Percentiles rank a stretch among this genome's conserved stretches.
Conservation (phyloP, 1,140 invertebrate species). For the Centruroides vittatus region DNA sequence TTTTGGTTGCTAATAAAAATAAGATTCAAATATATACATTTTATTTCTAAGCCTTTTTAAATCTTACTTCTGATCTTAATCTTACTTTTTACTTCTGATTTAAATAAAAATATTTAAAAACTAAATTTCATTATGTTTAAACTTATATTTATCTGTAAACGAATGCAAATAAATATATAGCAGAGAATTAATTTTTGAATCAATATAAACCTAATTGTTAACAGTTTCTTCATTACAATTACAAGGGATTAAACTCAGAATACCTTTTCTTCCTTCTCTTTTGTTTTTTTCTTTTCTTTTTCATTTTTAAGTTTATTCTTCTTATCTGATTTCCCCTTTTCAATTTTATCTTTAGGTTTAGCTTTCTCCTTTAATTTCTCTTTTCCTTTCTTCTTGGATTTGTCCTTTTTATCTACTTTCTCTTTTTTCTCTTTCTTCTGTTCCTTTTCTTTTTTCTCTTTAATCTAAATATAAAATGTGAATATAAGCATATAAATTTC, state of each 20-base stretch:
- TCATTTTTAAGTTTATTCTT: not conserved
- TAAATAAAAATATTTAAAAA: too few relatives aligned
- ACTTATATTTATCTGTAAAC: too few relatives aligned
- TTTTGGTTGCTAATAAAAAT: slow-evolving; percentile 5
- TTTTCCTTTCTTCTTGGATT: slow-evolving; percentile 5
- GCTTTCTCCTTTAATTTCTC: slow-evolving; percentile 3
- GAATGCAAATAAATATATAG: too few relatives aligned
- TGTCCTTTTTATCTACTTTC: slow-evolving; percentile 10
- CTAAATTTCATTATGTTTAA: too few relatives aligned
- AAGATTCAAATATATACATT: not conserved
- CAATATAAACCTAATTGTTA: too few relatives aligned
- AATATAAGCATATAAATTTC: too few relatives aligned
- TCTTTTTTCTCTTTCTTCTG: slow-evolving; percentile 9
- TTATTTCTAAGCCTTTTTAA: too few relatives aligned
- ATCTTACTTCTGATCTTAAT: too few relatives aligned
- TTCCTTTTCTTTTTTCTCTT: slow-evolving; percentile 8
- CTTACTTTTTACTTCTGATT: too few relatives aligned
- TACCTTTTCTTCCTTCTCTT: slow-evolving; percentile 11
- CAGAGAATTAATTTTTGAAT: too few relatives aligned
- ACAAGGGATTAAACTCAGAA: not conserved
- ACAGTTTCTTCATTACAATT: too few relatives aligned
- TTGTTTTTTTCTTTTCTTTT: slow-evolving; percentile 11
- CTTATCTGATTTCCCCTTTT: slow-evolving; percentile 9
- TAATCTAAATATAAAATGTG: not conserved
- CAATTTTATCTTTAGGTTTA: slow-evolving; percentile 10